Conservation (phyloP, 2,888 invertebrate genomes). For the Euplagia quadripunctaria region DNA sequence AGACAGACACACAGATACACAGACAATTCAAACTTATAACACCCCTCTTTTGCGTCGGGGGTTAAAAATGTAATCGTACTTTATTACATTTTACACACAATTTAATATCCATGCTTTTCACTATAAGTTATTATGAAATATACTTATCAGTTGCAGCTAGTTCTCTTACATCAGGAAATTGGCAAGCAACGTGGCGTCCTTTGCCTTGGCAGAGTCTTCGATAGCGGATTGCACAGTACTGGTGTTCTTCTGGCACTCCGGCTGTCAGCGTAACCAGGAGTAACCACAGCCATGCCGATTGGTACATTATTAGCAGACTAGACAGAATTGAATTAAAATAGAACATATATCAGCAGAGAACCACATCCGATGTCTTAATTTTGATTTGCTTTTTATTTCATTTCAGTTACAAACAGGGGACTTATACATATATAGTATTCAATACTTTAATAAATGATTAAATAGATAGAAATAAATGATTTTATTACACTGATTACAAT, state of each 20-base stretch:
- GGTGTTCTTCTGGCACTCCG: slow-evolving; percentile 61
- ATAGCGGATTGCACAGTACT: slow-evolving; percentile 73
- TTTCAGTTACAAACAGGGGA: background rate
- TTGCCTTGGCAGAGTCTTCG: slow-evolving; percentile 76
- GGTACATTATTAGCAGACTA: slow-evolving; percentile 34
- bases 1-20: too few relatives aligned
- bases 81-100: background rate
- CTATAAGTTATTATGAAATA: too few relatives aligned
- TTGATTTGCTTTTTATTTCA: background rate
- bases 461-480: too few relatives aligned
- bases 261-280: slow-evolving; percentile 37
- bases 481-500: background rate
- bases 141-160: background rate
- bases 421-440: background rate
- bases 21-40: background rate
- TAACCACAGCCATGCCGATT: slow-evolving; percentile 40
- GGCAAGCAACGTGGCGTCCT: slow-evolving; percentile 76
- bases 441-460: too few relatives aligned
- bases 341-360: too few relatives aligned
- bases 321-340: background rate
- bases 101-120: too few relatives aligned
- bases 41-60: background rate
- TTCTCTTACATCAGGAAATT: slow-evolving; percentile 67
- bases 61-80: background rate
- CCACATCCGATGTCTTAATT: background rate